Evolutionary conservation across 2,113 vertebrate genomes (phyloP), one percentile per base, ranked within the genome.

Genomic region (human (Homo sapiens)): DNA sequence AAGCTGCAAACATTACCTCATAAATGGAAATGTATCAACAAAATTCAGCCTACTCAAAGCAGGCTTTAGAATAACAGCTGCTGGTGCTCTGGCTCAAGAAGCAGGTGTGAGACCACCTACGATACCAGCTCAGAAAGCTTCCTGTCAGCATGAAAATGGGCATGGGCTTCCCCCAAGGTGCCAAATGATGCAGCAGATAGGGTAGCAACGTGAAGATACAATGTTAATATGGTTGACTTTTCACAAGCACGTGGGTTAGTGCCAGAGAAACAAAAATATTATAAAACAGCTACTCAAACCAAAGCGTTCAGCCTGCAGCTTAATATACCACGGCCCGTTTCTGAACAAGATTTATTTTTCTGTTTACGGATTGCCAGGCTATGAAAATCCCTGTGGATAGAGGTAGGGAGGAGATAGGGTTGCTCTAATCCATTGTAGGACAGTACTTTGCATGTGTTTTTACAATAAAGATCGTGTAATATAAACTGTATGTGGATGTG

Each of bases 71-170:
- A 97, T 92, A 99, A 98, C 99, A 99, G 98, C 99, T 99, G 99
- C 98, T 98, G 92, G 95, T 97, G 93, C 95, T 98, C 97, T 98
- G 98, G 96, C 94, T 97, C 81, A 32, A 64, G 94, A 97, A 98
- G 98, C 98, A 99, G 98, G 97, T 99, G 98, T 98, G 98, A 97
- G 98, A 98, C 98, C 98, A 99, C 99, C 99, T 99, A 98, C 66
- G 0, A 35, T 0, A 90, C 96, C 98, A 97, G 93, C 97, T 94
- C 96, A 96, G 97, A 98, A 98, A 97, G 95, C 97, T 98, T 98
- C 98, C 98, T 98, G 90, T 89, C 96, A 90, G 52, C 93, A 94
- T 78, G 86, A 97, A 98, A 96, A 97, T 64, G 35, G 76, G 90
- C 43, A 35, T 76, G 96, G 92, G 95, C 97, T 98, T 98, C 70